Evolutionary conservation across 2,113 vertebrate species (phyloP).

Genomic region (Cinclus mexicanus): DNA sequence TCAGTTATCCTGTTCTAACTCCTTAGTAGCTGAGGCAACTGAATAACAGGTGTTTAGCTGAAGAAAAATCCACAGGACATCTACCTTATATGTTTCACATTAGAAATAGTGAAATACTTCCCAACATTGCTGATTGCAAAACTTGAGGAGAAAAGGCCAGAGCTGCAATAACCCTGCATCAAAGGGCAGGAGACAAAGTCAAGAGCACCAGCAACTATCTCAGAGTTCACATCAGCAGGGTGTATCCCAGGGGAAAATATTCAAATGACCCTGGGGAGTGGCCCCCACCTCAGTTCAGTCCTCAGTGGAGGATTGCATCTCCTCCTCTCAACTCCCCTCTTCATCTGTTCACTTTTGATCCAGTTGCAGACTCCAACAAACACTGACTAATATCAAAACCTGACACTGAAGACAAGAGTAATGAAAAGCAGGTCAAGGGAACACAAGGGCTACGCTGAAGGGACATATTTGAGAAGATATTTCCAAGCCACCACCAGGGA

Average conservation of each 20-base stretch:
- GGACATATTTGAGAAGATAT: neutral
- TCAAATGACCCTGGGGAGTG: neutral
- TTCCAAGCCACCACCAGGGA: neutral
- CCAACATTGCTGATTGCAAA: neutral
- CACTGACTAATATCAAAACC: neutral
- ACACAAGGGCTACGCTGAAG: neutral
- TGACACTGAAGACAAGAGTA: neutral
- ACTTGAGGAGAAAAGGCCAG: neutral
- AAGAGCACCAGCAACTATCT: neutral
- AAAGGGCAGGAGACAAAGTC: neutral
- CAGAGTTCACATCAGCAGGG: neutral
- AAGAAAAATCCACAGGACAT: neutral
- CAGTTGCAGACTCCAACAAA: fast-evolving
- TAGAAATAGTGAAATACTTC: neutral
- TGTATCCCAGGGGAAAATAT: neutral
- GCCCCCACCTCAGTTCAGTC: neutral
- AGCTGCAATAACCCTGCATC: neutral
- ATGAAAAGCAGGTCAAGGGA: neutral
- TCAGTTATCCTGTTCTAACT: neutral
- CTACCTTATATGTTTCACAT: neutral
- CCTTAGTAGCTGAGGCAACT: neutral
- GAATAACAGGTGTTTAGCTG: neutral
- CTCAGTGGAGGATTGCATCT: neutral
- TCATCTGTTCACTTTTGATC: neutral
- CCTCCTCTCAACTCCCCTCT: neutral